Percentiles rank a stretch among this genome's conserved stretches.
These are phyloP conservation scores for Marasmarcha lunaedactyla DNA, from an alignment of 2,888 invertebrate genomes.

Conservation along the genomic window DNA sequence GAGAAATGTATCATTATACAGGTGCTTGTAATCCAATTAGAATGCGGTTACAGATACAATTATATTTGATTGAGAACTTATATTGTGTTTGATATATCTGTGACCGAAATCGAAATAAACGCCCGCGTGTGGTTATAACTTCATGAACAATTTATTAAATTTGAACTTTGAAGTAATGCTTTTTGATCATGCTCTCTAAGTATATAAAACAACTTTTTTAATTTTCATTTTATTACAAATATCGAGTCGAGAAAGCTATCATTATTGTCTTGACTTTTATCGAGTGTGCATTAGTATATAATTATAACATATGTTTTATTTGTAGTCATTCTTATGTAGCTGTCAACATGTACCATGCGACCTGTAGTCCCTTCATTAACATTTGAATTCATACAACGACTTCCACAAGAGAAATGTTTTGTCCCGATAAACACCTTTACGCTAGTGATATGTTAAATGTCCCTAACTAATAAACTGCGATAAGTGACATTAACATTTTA, in stretches of 20 bases:
- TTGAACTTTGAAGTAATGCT: too few species aligned
- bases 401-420: conserved; percentile 41
- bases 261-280: too few species aligned
- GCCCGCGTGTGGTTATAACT: too few species aligned
- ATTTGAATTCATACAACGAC: conserved; percentile 49
- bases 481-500: conserved; percentile 26
- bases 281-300: too few species aligned
- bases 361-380: conserved; percentile 51
- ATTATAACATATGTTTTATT: conserved; percentile 40
- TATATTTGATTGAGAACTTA: conserved; percentile 1
- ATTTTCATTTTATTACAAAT: too few species aligned
- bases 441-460: conserved; percentile 36
- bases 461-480: conserved; percentile 18
- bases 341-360: conserved; percentile 32
- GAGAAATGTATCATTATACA: neutral
- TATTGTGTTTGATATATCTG: too few species aligned
- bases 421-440: conserved; percentile 40
- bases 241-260: too few species aligned
- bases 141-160: too few species aligned
- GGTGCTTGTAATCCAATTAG: neutral
- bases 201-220: too few species aligned
- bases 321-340: conserved; percentile 40
- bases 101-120: too few species aligned
- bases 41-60: too few species aligned
- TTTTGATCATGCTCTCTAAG: too few species aligned